Base-by-base conservation (phyloP, 2,113 vertebrate genomes). In the Zonotrichia leucophrys region DNA sequence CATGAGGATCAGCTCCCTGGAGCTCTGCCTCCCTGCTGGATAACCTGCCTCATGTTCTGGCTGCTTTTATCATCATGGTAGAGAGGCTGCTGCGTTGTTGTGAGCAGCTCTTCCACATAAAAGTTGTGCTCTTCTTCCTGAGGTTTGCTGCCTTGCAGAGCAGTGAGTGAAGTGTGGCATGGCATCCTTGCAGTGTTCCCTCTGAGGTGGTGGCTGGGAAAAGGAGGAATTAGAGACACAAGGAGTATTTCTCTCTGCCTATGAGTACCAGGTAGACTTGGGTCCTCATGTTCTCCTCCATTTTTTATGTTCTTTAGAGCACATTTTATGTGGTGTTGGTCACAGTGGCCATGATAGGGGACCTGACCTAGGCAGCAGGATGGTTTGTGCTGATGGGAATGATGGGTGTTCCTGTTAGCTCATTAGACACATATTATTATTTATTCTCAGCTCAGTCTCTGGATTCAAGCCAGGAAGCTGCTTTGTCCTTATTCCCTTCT, bases 401-500 rank as follows among this genome's bases (percentile, higher is more conserved):
- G 72, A 79, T n/a, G 77, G 37, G 31, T 93, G 50, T 63, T 68
- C 41, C 62, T 92, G 68, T 73, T 50, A 33, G 49, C 66, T 91
- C 0, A 0, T 93, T 83, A 92, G 79, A 42, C 39, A 59, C 0
- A 0, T 83, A 63, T 83, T 85, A 58, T 89, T 92, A 70, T 94
- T 94, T 96, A 94, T 95, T 95, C 75, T 80, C 72, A 50, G 39
- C 73, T 87, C 56, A 68, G 9, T 59, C 24, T 88, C 64, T 86
- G 75, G 68, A 67, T 88, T 56, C 49, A 47, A 70, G 68, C 73
- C 90, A 94, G 67, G 59, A 80, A 83, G 55, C 79, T 81, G 46
- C 80, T 93, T 93, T 77, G 76, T 87, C 90, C 78, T 73, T 75
- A 47, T n/a, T 91, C 68, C 75, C 11, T 78, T 88, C 55, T 95